phyloP scores from a whole-genome alignment of 1,140 invertebrate genomes.

The Pachypsylla venusta region DNA sequence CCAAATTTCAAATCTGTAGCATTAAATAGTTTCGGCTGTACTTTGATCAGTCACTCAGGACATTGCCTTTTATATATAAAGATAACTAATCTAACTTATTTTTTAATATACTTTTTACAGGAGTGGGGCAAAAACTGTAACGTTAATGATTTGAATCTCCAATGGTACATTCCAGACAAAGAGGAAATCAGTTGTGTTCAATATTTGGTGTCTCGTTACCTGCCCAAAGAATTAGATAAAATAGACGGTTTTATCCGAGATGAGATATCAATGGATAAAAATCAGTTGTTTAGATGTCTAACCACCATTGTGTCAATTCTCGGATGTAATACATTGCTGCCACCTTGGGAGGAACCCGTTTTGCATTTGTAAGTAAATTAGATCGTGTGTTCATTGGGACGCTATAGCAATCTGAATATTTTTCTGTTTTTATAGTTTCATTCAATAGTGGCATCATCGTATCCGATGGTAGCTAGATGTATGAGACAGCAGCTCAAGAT shows the following conservation, averaged over 20 bases:
- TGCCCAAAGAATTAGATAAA: constrained; percentile 37
- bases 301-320: constrained; percentile 35
- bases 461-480: too few species aligned
- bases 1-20: too few species aligned
- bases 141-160: constrained; percentile 45
- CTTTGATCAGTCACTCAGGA: too few species aligned
- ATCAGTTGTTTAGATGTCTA: constrained; percentile 30
- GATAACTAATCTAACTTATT: too few species aligned
- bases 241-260: constrained; percentile 35
- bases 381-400: too few species aligned
- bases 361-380: constrained; percentile 35
- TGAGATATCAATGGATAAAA: constrained; percentile 22
- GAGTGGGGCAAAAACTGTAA: constrained; percentile 66
- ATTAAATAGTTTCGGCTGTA: too few species aligned
- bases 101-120: too few species aligned
- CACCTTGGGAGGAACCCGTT: constrained; percentile 41
- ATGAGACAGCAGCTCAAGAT: too few species aligned
- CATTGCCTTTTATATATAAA: too few species aligned
- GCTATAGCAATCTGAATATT: too few species aligned
- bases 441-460: too few species aligned
- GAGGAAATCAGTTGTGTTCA: constrained; percentile 51
- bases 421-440: too few species aligned
- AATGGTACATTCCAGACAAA: constrained; percentile 59
- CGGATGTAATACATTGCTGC: constrained; percentile 40
- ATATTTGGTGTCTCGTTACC: constrained; percentile 45